Evolutionary conservation across 1,140 invertebrate species (phyloP), one percentile per base, ranked within the genome.

Genomic region (Atta texana): DNA sequence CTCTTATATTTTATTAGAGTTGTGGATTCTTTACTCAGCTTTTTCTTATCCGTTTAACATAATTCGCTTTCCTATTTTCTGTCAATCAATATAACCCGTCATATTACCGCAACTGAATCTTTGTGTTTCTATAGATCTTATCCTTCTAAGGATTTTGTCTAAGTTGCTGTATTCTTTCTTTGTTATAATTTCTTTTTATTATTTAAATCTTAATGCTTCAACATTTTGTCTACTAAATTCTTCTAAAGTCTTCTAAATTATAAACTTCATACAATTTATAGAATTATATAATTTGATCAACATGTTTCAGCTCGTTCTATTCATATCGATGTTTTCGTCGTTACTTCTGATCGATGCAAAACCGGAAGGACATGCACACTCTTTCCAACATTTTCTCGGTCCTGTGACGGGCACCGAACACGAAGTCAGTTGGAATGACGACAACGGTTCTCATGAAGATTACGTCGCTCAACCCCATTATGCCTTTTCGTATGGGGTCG

Each of bases 401-500:
- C 95, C 95, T 0, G 94, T 95, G 18, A 88, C 90, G 14, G 94
- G 94, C 21, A 89, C 93, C 18, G 93, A 92, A 55, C 87, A 91
- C 21, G 90, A 93, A 85, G 91, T 95, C 57, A 91, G 82, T 39
- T 95, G 95, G 95, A 87, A 89, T 28, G 94, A 95, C 78, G 91
- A 94, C 44, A 91, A 94, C 31, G 95, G 94, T 31, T 74, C 92
- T n/a, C 90, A 94, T 66, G 90, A 92, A 64, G 94, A 95, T 89
- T 94, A 93, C 86, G 92, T 95, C 21, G 95, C 95, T 21, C 94
- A 95, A 82, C 95, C 95, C 18, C 94, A 94, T 88, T 97, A 97
- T 93, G 94, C 95, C 88, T 97, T 96, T 92, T 96, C 96, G 89
- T 97, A 97, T 89, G 96, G 96, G 1, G 96, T 97, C 18, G 96